A percentile compares a stretch with the other conserved stretches of the same genome.
These are phyloP conservation scores for Himalopsyche kuldschensis DNA, from an alignment of 2,888 invertebrate genomes.

Conservation along the genomic window DNA sequence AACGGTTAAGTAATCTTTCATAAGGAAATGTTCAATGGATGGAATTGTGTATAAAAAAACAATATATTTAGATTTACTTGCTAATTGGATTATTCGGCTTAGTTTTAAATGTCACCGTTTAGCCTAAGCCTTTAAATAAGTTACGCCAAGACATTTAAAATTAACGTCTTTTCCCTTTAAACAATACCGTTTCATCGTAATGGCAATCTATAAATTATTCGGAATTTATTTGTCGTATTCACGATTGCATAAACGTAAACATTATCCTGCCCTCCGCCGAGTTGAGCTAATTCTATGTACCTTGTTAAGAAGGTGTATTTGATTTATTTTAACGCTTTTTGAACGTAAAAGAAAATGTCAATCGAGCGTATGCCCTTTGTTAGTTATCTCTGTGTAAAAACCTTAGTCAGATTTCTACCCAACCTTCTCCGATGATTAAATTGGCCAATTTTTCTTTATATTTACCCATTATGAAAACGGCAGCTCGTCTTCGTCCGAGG, in stretches of 20 bases:
- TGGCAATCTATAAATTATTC: not conserved
- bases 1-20: too few species aligned
- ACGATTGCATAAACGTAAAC: too few species aligned
- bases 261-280: too few species aligned
- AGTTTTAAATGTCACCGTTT: not conserved
- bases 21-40: too few species aligned
- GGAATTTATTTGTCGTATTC: not conserved
- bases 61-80: not conserved
- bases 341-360: too few species aligned
- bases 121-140: not conserved
- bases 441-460: slow-evolving; percentile 21
- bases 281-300: too few species aligned
- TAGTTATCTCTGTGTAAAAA: not conserved
- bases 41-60: not conserved
- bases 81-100: not conserved
- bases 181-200: not conserved
- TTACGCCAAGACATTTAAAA: not conserved
- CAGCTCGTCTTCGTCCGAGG: not conserved
- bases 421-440: slow-evolving; percentile 6
- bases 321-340: too few species aligned
- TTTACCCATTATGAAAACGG: slow-evolving; percentile 8
- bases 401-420: not conserved
- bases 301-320: too few species aligned
- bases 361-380: too few species aligned
- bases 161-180: not conserved